phyloP scores from a whole-genome alignment of 1,140 invertebrate genomes.

The Drosophila ercepeae region DNA sequence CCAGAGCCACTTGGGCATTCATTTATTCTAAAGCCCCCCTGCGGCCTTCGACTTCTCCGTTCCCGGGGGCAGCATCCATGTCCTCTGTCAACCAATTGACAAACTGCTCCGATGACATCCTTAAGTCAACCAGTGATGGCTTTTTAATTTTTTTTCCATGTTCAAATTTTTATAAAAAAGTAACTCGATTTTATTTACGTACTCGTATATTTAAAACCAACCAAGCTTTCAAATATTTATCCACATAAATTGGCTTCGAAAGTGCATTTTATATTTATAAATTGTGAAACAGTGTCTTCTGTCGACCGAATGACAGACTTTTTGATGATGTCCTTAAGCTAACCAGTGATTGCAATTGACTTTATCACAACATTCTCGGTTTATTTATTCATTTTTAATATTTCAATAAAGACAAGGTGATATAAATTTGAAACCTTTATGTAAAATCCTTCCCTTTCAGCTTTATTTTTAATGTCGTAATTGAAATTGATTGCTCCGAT shows the following conservation, averaged over 20 bases:
- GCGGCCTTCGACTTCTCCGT: not conserved
- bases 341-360: not conserved
- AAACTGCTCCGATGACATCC: not conserved
- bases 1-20: conserved; percentile 58
- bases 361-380: not conserved
- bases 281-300: not conserved
- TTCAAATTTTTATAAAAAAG: not conserved
- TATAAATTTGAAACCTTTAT: not conserved
- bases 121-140: not conserved
- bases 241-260: not conserved
- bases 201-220: not conserved
- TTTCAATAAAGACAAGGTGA: not conserved
- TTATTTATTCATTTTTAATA: not conserved
- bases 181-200: not conserved
- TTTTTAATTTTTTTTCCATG: not conserved
- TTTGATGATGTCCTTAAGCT: not conserved
- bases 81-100: conserved; percentile 1
- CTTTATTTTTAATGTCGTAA: not conserved
- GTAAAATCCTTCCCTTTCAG: not conserved
- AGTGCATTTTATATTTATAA: not conserved
- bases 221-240: not conserved
- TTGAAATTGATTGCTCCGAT: not conserved
- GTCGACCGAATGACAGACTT: not conserved
- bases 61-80: not conserved
- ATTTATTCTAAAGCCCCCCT: conserved; percentile 55